phyloP scores from a whole-genome alignment of 2,888 invertebrate genomes.

The Orchestes rusci region DNA sequence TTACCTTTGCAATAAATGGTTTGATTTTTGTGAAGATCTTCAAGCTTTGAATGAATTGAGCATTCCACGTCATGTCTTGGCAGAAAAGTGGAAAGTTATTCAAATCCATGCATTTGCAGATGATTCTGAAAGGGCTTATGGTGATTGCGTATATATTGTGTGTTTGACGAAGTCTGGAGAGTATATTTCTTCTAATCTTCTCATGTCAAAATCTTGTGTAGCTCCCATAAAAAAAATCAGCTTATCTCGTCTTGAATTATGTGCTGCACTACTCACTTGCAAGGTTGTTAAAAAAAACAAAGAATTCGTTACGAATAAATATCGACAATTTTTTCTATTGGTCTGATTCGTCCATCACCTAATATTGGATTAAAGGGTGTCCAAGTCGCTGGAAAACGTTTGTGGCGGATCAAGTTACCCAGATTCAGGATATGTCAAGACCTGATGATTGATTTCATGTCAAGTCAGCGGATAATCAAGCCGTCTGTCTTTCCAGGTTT shows the following conservation, averaged over 20 bases:
- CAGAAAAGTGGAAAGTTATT: neutral
- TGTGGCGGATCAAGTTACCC: neutral
- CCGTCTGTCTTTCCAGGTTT: neutral
- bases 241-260: conserved; percentile 1
- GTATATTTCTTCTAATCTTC: conserved; percentile 2
- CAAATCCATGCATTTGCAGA: conserved; percentile 4
- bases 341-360: conserved; percentile 1
- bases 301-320: neutral
- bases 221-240: conserved; percentile 1
- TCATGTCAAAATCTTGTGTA: conserved; percentile 1
- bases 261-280: conserved; percentile 3
- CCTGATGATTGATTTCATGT: neutral
- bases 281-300: conserved; percentile 1
- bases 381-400: conserved; percentile 1
- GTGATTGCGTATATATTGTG: conserved; percentile 4
- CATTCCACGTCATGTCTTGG: neutral
- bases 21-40: neutral
- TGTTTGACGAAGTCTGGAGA: neutral
- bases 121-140: conserved; percentile 2
- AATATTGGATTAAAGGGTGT: conserved; percentile 1
- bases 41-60: neutral
- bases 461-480: neutral
- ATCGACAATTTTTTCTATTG: neutral
- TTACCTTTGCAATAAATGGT: neutral
- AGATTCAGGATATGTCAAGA: neutral